These are phyloP conservation scores for Agapornis roseicollis DNA, from an alignment of 2,113 vertebrate species.

Conservation along the genomic window DNA sequence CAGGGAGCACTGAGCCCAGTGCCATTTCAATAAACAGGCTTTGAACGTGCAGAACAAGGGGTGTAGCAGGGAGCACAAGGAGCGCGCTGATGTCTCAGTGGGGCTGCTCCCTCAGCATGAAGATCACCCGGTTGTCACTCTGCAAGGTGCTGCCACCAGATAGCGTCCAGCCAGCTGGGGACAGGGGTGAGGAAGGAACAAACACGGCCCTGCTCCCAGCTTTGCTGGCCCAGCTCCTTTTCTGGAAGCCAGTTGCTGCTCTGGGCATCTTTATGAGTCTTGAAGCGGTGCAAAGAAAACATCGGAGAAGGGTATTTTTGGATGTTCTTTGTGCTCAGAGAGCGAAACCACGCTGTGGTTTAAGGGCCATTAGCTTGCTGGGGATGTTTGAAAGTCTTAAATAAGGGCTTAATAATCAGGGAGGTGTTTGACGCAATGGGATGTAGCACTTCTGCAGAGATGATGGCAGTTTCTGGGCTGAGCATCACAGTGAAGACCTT, in stretches of 20 bases:
- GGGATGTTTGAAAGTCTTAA: not conserved
- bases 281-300: not conserved
- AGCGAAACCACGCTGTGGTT: not conserved
- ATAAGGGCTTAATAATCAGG: not conserved
- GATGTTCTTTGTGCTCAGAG: not conserved
- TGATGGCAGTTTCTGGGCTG: rapidly evolving
- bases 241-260: rapidly evolving
- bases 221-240: not conserved
- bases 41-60: not conserved
- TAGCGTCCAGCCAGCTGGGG: not conserved
- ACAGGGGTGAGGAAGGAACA: not conserved
- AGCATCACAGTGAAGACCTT: rapidly evolving
- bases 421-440: not conserved
- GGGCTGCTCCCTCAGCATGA: not conserved
- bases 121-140: not conserved
- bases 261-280: rapidly evolving
- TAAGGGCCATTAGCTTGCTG: not conserved
- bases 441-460: not conserved
- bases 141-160: slow-evolving; percentile 20
- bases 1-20: not conserved
- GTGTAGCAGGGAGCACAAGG: rapidly evolving
- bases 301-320: not conserved
- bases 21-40: rapidly evolving
- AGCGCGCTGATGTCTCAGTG: rapidly evolving
- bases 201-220: not conserved